phyloP scores from a whole-genome alignment of 37 sponge, comb jelly and placozoan genomes.

The Aplysina aerophoba region DNA sequence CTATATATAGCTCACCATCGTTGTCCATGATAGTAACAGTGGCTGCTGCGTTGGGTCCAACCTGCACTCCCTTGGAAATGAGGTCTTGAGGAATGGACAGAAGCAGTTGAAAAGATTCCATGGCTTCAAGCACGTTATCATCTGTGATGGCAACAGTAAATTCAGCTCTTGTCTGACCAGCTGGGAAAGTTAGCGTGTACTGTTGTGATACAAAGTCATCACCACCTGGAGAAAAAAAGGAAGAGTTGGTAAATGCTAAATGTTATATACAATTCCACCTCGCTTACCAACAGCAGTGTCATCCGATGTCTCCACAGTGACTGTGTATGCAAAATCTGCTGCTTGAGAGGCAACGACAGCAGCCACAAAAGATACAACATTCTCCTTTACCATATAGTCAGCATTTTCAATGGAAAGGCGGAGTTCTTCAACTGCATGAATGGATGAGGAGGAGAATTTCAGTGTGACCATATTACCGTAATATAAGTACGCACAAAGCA shows the following conservation, averaged over 20 bases:
- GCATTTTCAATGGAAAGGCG: too few relatives aligned
- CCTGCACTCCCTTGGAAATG: not conserved
- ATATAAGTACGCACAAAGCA: not conserved
- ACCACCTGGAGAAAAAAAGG: too few relatives aligned
- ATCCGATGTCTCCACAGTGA: not conserved
- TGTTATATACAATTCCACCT: too few relatives aligned
- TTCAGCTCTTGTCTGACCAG: too few relatives aligned
- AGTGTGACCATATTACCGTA: too few relatives aligned
- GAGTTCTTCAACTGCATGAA: not conserved
- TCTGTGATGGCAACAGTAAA: not conserved
- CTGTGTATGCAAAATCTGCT: not conserved
- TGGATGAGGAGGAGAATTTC: too few relatives aligned
- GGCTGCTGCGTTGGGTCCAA: slow-evolving; percentile 1
- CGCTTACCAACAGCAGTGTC: slow-evolving; percentile 19
- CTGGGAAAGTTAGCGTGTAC: too few relatives aligned
- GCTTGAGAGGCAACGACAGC: not conserved
- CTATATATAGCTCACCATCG: slow-evolving; percentile 1
- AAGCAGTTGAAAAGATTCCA: not conserved
- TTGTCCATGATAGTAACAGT: slow-evolving; percentile 17
- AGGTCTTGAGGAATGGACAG: slow-evolving; percentile 15
- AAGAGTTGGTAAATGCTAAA: too few relatives aligned
- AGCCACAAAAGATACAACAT: not conserved
- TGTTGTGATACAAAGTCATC: too few relatives aligned
- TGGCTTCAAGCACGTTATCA: slow-evolving; percentile 1
- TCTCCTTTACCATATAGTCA: too few relatives aligned